These are phyloP conservation scores for Apotomis turbidana DNA, from an alignment of 2,888 invertebrate genomes.

Conservation along the genomic window DNA sequence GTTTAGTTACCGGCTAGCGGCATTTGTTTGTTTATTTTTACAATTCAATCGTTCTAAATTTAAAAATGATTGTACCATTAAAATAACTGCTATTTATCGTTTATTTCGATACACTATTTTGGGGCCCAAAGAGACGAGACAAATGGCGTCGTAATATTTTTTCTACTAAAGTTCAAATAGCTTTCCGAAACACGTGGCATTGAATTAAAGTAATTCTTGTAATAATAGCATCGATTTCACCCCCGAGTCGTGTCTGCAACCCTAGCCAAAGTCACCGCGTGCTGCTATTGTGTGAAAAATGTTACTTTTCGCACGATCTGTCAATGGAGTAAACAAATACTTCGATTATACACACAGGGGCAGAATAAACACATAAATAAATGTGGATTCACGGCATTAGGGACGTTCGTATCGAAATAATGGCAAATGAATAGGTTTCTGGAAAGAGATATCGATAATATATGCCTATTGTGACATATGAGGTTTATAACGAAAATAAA, in stretches of 20 bases:
- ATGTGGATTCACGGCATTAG: background rate
- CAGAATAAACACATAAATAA: slow-evolving; percentile 29
- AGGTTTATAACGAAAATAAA: no score
- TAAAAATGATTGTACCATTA: background rate
- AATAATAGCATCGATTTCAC: slow-evolving; percentile 74
- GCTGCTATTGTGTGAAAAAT: slow-evolving; percentile 47
- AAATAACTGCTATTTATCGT: background rate
- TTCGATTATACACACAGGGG: slow-evolving; percentile 30
- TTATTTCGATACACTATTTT: background rate
- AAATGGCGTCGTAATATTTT: background rate
- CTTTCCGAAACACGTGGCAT: slow-evolving; percentile 43
- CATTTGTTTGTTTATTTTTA: background rate
- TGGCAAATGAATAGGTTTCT: slow-evolving; percentile 9
- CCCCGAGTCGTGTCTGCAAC: slow-evolving; percentile 47
- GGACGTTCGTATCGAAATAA: slow-evolving; percentile 6
- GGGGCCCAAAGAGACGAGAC: background rate
- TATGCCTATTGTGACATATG: no score
- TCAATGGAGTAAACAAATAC: slow-evolving; percentile 45
- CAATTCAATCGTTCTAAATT: background rate
- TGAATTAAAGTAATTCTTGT: slow-evolving; percentile 46
- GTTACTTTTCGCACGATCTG: slow-evolving; percentile 59
- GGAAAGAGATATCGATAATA: slow-evolving; percentile 6
- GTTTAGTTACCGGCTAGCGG: slow-evolving; percentile 53
- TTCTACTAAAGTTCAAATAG: slow-evolving; percentile 13
- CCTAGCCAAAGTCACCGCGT: slow-evolving; percentile 61